Conservation (phyloP, 1,140 invertebrate genomes). For the Musca vetustissima region DNA sequence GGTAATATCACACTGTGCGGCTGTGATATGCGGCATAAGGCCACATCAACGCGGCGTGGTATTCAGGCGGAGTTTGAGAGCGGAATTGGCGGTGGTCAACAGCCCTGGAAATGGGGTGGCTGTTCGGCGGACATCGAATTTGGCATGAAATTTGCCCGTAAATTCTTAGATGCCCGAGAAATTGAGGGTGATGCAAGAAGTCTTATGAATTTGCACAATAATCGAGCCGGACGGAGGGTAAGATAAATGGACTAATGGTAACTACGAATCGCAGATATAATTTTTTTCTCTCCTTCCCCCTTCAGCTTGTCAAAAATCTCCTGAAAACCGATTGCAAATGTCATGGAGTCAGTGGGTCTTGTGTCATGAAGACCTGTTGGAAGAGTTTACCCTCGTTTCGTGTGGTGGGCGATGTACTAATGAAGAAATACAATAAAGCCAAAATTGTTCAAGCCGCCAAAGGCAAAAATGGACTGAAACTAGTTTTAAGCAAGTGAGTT, state of each 20-base stretch:
- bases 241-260: conserved; percentile 33
- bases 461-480: conserved; percentile 57
- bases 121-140: conserved; percentile 80
- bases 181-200: conserved; percentile 80
- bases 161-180: conserved; percentile 83
- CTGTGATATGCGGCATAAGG: conserved; percentile 64
- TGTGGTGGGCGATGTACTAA: conserved; percentile 78
- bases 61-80: conserved; percentile 28
- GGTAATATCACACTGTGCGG: conserved; percentile 87
- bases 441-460: conserved; percentile 66
- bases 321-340: conserved; percentile 90
- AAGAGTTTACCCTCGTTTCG: conserved; percentile 83
- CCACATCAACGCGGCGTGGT: conserved; percentile 19
- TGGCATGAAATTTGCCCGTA: conserved; percentile 75
- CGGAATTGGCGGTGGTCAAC: conserved; percentile 34
- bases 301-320: conserved; percentile 81
- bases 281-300: conserved; percentile 29
- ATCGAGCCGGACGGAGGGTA: conserved; percentile 90
- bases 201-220: conserved; percentile 97
- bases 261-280: not conserved
- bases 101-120: conserved; percentile 83
- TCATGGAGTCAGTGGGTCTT: conserved; percentile 94
- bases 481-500: conserved; percentile 54
- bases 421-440: conserved; percentile 81
- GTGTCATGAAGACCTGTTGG: conserved; percentile 94